Evolutionary conservation across 2,113 vertebrate genomes (phyloP), one percentile per base, ranked within the genome.

Genomic region (Zingel zingel): DNA sequence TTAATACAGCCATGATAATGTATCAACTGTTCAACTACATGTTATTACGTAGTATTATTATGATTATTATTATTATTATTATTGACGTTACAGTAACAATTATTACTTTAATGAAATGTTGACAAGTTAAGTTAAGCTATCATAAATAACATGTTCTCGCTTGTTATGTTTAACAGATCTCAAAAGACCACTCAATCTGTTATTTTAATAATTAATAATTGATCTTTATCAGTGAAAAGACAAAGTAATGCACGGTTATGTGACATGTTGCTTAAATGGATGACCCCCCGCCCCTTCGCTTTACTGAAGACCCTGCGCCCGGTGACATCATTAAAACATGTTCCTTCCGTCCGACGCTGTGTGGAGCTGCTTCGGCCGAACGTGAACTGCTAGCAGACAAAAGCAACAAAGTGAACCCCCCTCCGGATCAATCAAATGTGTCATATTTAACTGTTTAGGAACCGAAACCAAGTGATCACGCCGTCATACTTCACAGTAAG

Each of bases 321-420:
- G 53, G 86, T 94, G 93, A 96, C 96, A 91, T 95, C 94, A 95
- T 69, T 70, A 80, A 77, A 85, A 88, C 88, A 76, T 85, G 93
- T 94, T 95, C 90, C 95, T 94, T 95, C 94, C 94, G 95, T 94
- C 93, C 93, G 92, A 89, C 95, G 94, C 93, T 94, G 93, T 88
- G 95, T 90, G 94, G 93, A 94, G 94, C 95, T 95, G 88, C 93
- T 92, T n/a, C 93, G 78, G 93, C 92, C 88, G 85, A 94, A 93
- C 93, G 91, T 78, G 89, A 90, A 94, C 88, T 84, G 93, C 92
- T 75, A 81, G 87, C 91, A 96, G 96, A 96, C 96, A 96, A 96
- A 93, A 96, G 96, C 96, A 90, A 91, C 93, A 92, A 93, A 95
- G 92, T 95, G 88, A 94, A 89, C 90, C 92, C 87, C 66, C 90